Conservation (phyloP, 92 coral and sea anemone genomes). For the Epizoanthus ramosus region DNA sequence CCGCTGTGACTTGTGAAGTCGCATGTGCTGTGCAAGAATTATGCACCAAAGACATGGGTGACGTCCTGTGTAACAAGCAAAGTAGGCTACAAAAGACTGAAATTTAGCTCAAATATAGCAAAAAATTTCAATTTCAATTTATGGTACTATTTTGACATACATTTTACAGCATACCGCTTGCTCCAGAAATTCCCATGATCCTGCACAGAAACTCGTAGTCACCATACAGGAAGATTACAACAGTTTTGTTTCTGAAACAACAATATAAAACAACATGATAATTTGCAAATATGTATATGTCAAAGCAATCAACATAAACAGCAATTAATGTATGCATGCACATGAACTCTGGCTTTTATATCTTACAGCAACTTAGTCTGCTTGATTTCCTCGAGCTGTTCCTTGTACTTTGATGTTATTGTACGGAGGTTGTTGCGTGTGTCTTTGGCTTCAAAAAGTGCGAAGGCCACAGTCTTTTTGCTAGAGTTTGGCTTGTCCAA, state of each 20-base stretch:
- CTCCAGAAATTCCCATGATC: conserved; percentile 9
- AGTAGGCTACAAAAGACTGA: conserved; percentile 6
- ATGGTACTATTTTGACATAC: background rate
- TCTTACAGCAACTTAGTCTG: conserved; percentile 8
- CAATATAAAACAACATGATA: too few species aligned
- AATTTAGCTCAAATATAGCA: conserved; percentile 3
- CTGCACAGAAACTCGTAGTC: too few species aligned
- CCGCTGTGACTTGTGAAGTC: conserved; percentile 3
- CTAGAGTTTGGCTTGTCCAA: too few species aligned
- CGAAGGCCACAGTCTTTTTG: too few species aligned
- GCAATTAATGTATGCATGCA: too few species aligned
- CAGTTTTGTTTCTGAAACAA: background rate
- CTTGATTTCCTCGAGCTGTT: background rate
- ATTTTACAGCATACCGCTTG: conserved; percentile 1
- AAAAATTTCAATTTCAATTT: background rate
- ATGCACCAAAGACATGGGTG: too few species aligned
- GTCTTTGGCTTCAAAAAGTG: too few species aligned
- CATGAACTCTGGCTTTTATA: too few species aligned
- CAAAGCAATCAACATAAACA: too few species aligned
- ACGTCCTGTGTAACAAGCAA: conserved; percentile 10
- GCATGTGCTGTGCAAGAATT: background rate
- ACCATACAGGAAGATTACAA: background rate
- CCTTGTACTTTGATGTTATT: background rate
- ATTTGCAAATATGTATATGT: too few species aligned
- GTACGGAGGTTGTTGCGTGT: too few species aligned